These are phyloP conservation scores for Leucoraja ocellata DNA, from an alignment of 2,797 vertebrate genomes.

Conservation along the genomic window DNA sequence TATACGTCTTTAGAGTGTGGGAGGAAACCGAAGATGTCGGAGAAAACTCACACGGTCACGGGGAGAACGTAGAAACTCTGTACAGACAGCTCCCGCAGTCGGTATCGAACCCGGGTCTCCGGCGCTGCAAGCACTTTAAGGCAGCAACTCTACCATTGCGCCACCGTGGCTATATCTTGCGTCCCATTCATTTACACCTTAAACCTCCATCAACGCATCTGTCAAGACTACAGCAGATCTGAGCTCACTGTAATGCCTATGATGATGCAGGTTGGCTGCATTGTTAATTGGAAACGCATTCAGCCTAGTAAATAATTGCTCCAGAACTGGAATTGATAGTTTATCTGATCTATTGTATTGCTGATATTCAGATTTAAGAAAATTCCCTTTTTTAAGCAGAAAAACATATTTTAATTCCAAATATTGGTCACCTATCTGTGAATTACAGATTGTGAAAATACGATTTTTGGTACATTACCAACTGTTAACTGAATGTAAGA, in stretches of 20 bases:
- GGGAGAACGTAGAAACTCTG: too few species aligned
- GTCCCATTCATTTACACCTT: too few species aligned
- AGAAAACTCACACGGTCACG: too few species aligned
- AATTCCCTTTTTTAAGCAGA: neutral
- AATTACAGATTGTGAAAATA: neutral
- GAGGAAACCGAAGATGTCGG: too few species aligned
- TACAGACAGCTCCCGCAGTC: too few species aligned
- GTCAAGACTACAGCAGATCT: neutral
- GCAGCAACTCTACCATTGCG: too few species aligned
- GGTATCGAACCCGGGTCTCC: too few species aligned
- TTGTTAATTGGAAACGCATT: neutral
- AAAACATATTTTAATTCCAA: neutral
- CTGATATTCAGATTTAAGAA: neutral
- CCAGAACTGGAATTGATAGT: neutral
- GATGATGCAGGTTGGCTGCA: neutral
- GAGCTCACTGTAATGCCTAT: neutral
- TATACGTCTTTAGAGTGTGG: too few species aligned
- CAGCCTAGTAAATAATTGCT: neutral
- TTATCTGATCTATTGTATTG: neutral
- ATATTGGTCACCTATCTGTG: neutral
- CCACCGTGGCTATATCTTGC: neutral
- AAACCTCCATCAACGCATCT: neutral
- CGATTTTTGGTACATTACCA: neutral
- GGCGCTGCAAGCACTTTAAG: too few species aligned
- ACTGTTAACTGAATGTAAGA: neutral